Evolutionary conservation across 2,113 vertebrate genomes (phyloP).

Genomic region (Lanius ludovicianus): DNA sequence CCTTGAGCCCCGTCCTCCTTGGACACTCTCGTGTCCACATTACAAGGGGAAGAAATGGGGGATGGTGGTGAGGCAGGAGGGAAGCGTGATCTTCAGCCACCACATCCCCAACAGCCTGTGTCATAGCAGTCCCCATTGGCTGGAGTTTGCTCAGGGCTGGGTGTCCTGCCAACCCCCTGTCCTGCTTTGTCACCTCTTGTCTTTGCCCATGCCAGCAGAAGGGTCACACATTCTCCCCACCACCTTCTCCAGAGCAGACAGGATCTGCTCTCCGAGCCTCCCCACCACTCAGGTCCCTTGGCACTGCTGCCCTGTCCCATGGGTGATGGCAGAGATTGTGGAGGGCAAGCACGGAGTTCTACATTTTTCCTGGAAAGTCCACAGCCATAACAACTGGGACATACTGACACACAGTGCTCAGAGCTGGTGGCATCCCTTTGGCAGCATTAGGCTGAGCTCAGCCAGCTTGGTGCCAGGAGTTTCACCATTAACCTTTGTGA

Average conservation of each 20-base stretch:
- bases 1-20: background rate
- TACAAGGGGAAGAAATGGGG: background rate
- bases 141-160: background rate
- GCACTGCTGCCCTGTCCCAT: background rate
- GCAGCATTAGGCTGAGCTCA: rapidly evolving
- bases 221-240: background rate
- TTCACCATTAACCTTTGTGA: rapidly evolving
- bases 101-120: rapidly evolving
- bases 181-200: background rate
- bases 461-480: background rate
- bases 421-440: background rate
- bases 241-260: background rate
- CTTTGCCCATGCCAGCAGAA: background rate
- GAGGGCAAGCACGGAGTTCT: background rate
- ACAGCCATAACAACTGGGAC: rapidly evolving
- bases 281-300: background rate
- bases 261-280: background rate
- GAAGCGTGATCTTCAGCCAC: background rate
- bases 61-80: background rate
- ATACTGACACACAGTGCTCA: rapidly evolving
- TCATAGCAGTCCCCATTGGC: rapidly evolving
- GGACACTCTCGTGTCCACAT: rapidly evolving
- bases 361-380: rapidly evolving
- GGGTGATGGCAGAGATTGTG: background rate
- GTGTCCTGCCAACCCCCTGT: background rate